Conservation (phyloP, 2,797 vertebrate species). For the Catamblyrhynchus diadema region DNA sequence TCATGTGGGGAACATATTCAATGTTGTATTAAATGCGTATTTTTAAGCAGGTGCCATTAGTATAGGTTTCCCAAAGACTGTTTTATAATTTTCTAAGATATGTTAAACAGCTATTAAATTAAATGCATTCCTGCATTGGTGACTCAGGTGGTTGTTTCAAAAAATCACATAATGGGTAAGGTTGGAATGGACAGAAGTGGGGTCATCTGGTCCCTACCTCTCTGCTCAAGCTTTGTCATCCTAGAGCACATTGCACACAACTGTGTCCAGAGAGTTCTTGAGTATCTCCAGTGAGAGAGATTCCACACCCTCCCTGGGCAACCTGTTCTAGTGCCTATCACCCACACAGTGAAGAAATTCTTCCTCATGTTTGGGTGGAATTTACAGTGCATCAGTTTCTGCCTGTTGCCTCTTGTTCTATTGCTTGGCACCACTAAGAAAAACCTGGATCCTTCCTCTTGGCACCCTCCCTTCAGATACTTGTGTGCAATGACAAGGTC, state of each 20-base stretch:
- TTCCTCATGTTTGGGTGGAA: not conserved
- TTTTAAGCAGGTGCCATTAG: not conserved
- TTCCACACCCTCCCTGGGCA: not conserved
- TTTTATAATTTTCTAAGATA: not conserved
- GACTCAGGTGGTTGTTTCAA: not conserved
- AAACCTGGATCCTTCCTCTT: not conserved
- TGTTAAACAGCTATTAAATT: not conserved
- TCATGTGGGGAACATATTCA: not conserved
- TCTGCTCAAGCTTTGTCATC: not conserved
- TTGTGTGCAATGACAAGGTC: not conserved
- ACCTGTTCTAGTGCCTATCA: not conserved
- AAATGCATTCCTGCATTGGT: not conserved
- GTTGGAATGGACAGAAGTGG: not conserved
- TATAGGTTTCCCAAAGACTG: not conserved
- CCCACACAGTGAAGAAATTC: not conserved
- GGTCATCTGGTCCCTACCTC: not conserved
- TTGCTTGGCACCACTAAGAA: not conserved
- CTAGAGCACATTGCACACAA: not conserved
- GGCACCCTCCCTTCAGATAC: not conserved
- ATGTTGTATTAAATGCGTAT: rapidly evolving
- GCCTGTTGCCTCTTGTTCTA: not conserved
- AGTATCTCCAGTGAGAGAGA: not conserved
- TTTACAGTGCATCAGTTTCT: not conserved
- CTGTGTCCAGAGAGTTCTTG: not conserved
- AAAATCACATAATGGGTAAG: not conserved